Evolutionary conservation across 2,888 invertebrate species (phyloP), one percentile per base, ranked within the genome.

Genomic region (Limnephilus marmoratus): DNA sequence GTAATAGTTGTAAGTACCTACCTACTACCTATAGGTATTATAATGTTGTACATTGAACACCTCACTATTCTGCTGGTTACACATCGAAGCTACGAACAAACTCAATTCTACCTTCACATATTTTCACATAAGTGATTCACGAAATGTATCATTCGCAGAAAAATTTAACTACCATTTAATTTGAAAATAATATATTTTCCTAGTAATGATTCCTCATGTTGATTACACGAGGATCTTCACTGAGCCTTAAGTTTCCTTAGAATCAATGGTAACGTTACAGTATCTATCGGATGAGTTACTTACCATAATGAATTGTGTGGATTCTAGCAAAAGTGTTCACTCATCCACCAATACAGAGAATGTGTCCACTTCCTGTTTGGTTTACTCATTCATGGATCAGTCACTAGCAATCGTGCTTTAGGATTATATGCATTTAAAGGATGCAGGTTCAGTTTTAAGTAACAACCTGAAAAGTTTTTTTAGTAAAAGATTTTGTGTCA

Each of bases 261-360:
- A 24, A 68, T 24, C 24, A 68, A 68, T 68, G 24, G 24, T n/a
- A 68, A 24, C 9, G 68, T n/a, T 68, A 68, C 68, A 68, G 68
- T n/a, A 45, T 12, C 45, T 45, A 68, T 68, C n/a, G 24, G 24
- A 68, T n/a, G 9, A 68, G 68, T n/a, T 24, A n/a, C 68, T 1
- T 24, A n/a, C 68, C 5, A 68, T n/a, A 68, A n/a, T 68, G 24
- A 9, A 68, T 68, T n/a, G 7, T 24, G 9, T 68, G 68, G 37
- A 83, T 37, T 41, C 83, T 37, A 29, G 49, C 86, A 68, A 45
- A 87, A 29, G 29, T 90, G 68, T 37, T 85, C 53, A 85, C 90
- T 85, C 90, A 90, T 85, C 86, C 37, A 41, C 80, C 41, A 85
- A 90, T 85, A 90, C 90, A 90, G 37, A 80, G 29, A 90, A 90